Base-by-base conservation (phyloP, 2,888 invertebrate species). In the Heterodera filipjevi region DNA sequence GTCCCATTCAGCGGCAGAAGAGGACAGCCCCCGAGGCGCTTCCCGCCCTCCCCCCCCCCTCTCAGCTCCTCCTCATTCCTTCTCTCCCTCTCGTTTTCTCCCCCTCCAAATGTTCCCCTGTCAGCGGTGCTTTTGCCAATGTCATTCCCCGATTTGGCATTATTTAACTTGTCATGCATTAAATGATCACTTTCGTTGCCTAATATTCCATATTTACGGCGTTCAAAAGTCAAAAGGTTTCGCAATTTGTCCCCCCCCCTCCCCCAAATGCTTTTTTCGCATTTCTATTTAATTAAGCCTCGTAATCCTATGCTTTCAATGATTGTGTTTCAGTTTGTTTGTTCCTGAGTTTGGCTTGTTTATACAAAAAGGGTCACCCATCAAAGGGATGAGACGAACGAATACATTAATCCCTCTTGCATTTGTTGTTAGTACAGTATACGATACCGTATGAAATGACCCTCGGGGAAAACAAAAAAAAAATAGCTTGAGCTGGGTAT, bases 21-120 rank as follows among this genome's bases (percentile, higher is more conserved):
- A 59, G 59, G 59, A 59, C 59, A 27, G 27, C 53, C 59, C 59
- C 59, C 59, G 59, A 59, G 22, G 59, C 59, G 59, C 59, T 22
- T 59, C 59, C 59, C 59, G 3, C 27, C n/a, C 27, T 27, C n/a
- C 27, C 12, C n/a, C n/a, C 59, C 59, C 5, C 59, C 59, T 27
- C 8, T 27, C 59, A 6, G 8, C 6, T 6, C 59, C 59, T 10
- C 8, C n/a, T 8, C 59, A 39, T 39, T 27, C 59, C n/a, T 27
- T 10, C 27, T 12, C 59, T 49, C 16, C 49, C 49, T 14, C 8
- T 49, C 6, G 39, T n/a, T n/a, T n/a, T n/a, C n/a, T n/a, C n/a
- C n/a, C n/a, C n/a, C n/a, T n/a, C n/a, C n/a, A n/a, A n/a, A n/a
- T n/a, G n/a, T n/a, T n/a, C n/a, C n/a, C 39, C 39, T 12, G 12